Evolutionary conservation across 2,797 vertebrate species (phyloP).

Genomic region (Xenopus petersii): DNA sequence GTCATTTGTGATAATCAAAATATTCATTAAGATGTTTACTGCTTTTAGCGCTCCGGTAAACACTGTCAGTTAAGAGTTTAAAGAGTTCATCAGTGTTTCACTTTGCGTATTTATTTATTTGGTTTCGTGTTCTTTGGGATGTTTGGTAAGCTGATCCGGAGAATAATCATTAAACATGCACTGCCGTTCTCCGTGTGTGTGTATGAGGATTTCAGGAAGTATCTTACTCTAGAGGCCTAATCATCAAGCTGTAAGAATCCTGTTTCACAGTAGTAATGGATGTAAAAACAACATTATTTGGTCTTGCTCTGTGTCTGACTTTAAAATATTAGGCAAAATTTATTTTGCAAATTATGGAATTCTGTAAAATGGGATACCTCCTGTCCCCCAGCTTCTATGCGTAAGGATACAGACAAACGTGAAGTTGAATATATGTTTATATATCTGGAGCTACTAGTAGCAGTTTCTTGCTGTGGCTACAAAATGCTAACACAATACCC

Average conservation of each 20-base stretch:
- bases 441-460: too few species aligned
- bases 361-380: too few species aligned
- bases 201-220: background rate
- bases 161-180: background rate
- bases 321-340: background rate
- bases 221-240: background rate
- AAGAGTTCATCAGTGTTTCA: background rate
- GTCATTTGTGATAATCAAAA: slow-evolving; percentile 39
- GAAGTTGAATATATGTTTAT: too few species aligned
- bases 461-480: too few species aligned
- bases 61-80: slow-evolving; percentile 18
- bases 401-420: too few species aligned
- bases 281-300: background rate
- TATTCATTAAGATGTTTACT: slow-evolving; percentile 34
- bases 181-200: background rate
- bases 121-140: background rate
- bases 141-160: background rate
- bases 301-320: background rate
- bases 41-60: slow-evolving; percentile 10
- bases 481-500: too few species aligned
- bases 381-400: too few species aligned
- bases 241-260: background rate
- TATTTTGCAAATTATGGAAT: background rate
- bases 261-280: background rate
- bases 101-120: too few species aligned